A percentile compares a stretch with the other conserved stretches of the same genome.
phyloP scores from a whole-genome alignment of 2,113 vertebrate species.

The Antechinus flavipes region DNA sequence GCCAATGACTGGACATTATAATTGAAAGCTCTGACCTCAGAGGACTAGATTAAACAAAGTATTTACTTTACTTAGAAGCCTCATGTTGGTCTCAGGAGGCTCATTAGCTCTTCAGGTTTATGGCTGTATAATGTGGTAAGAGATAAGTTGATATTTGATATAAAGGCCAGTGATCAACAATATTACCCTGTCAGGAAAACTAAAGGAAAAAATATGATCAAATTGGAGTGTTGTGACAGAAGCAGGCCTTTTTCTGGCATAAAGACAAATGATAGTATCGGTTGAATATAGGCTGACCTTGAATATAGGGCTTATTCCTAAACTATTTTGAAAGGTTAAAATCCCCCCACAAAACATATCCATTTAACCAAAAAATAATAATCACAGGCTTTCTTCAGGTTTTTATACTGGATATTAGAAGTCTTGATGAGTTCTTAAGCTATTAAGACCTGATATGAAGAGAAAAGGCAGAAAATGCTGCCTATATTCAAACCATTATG shows the following conservation, averaged over 20 bases:
- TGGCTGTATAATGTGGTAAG: not conserved
- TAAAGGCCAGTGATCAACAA: not conserved
- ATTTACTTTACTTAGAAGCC: not conserved
- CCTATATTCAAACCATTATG: not conserved
- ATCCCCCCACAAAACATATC: not conserved
- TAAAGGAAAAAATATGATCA: not conserved
- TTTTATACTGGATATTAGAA: not conserved
- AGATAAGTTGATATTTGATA: not conserved
- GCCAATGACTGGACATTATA: not conserved
- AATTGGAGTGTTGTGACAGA: not conserved
- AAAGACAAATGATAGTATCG: not conserved
- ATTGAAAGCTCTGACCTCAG: not conserved
- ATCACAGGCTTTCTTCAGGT: not conserved
- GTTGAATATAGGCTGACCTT: not conserved
- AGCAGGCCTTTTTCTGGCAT: not conserved
- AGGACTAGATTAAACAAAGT: not conserved
- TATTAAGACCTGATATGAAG: not conserved
- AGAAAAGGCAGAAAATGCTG: not conserved
- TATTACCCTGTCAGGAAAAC: constrained; percentile 27
- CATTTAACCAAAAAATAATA: not conserved
- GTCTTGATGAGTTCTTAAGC: not conserved
- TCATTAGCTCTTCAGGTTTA: not conserved
- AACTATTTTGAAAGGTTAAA: not conserved
- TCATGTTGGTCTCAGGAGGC: too few species aligned
- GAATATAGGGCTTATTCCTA: not conserved